Conservation (phyloP, 2,797 vertebrate species). For the Centroberyx gerrardi region DNA sequence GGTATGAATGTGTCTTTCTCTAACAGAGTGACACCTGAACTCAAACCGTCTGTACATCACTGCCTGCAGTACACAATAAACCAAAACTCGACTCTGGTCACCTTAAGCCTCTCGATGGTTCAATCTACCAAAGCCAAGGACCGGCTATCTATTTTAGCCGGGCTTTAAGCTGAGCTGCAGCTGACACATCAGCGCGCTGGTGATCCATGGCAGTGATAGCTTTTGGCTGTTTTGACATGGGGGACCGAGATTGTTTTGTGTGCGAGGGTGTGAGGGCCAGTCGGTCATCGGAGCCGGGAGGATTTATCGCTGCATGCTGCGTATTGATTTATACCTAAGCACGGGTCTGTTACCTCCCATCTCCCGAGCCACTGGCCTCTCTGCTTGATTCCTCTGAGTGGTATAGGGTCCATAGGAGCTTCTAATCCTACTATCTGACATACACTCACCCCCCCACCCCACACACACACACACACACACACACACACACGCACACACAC, state of each 20-base stretch:
- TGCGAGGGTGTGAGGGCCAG: slow-evolving; percentile 73
- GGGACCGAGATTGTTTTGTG: slow-evolving; percentile 80
- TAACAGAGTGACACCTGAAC: not conserved
- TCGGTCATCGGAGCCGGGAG: slow-evolving; percentile 74
- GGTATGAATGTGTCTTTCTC: not conserved
- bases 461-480: too few relatives aligned
- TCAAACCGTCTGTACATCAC: slow-evolving; percentile 1
- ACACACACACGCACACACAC: not conserved
- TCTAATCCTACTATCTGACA: slow-evolving; percentile 35
- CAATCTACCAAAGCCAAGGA: slow-evolving; percentile 33
- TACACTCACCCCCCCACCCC: slow-evolving; percentile 48
- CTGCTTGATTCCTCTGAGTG: slow-evolving; percentile 56
- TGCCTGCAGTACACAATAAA: not conserved
- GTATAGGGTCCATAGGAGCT: slow-evolving; percentile 55
- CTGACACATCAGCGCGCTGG: slow-evolving; percentile 70
- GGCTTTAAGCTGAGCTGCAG: slow-evolving; percentile 67
- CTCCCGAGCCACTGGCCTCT: slow-evolving; percentile 44
- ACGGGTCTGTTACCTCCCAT: slow-evolving; percentile 40
- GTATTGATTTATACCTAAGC: slow-evolving; percentile 81
- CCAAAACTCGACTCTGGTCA: not conserved
- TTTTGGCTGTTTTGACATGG: slow-evolving; percentile 80
- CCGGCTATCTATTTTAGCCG: slow-evolving; percentile 44
- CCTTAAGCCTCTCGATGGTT: slow-evolving; percentile 36
- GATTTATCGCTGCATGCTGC: slow-evolving; percentile 80
- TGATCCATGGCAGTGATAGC: slow-evolving; percentile 80